Conservation (phyloP, 2,888 invertebrate species). For the Notocelia uddmanniana region DNA sequence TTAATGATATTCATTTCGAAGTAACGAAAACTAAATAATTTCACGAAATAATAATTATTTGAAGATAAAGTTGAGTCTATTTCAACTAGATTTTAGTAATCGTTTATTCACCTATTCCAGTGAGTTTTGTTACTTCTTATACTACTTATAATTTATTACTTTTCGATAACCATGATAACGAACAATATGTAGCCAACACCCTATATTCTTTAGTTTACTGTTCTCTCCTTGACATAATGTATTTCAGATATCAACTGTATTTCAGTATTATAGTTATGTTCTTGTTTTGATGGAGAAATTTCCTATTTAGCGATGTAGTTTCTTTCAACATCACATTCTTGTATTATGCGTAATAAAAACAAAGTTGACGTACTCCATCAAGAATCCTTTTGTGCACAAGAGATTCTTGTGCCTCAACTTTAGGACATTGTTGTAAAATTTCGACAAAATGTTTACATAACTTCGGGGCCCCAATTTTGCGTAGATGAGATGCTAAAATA, state of each 20-base stretch:
- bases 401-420: conserved; percentile 48
- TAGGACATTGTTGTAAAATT: conserved; percentile 61
- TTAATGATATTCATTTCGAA: conserved; percentile 27
- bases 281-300: conserved; percentile 29
- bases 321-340: conserved; percentile 35
- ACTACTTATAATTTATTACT: too few relatives aligned
- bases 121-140: too few relatives aligned
- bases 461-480: conserved; percentile 25
- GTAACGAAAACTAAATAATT: not conserved
- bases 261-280: not conserved
- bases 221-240: too few relatives aligned
- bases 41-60: too few relatives aligned
- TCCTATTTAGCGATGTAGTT: conserved; percentile 17
- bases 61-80: too few relatives aligned
- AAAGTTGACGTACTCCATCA: conserved; percentile 55
- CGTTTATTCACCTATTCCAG: too few relatives aligned
- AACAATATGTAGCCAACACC: too few relatives aligned
- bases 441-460: conserved; percentile 50
- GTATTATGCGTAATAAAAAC: conserved; percentile 50
- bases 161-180: too few relatives aligned
- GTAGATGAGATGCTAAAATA: conserved; percentile 21
- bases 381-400: conserved; percentile 57
- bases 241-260: too few relatives aligned
- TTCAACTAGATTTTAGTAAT: too few relatives aligned
- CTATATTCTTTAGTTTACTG: too few relatives aligned